A percentile compares a stretch with the other conserved stretches of the same genome.
phyloP scores from a whole-genome alignment of 2,888 invertebrate genomes.

The Serrognathus titanus region DNA sequence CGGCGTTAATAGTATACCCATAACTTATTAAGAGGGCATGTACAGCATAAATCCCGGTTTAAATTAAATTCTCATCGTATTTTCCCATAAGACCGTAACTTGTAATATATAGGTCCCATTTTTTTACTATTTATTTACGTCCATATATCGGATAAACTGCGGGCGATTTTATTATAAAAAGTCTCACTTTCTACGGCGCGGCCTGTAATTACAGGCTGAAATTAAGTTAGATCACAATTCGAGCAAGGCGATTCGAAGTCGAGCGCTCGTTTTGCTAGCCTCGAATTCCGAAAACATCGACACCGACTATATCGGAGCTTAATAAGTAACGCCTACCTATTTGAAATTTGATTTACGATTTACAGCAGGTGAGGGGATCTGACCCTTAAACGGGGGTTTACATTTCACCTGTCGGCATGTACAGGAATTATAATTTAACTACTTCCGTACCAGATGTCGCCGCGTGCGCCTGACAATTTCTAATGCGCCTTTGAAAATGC shows the following conservation, averaged over 20 bases:
- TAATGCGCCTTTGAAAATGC: not conserved
- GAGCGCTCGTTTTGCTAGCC: not conserved
- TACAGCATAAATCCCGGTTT: constrained; percentile 30
- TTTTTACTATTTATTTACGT: constrained; percentile 28
- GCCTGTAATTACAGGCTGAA: constrained; percentile 30
- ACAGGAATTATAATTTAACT: constrained; percentile 32
- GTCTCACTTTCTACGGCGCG: constrained; percentile 34
- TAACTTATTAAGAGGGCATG: not conserved
- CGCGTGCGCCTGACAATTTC: constrained; percentile 16
- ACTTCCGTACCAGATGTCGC: constrained; percentile 33
- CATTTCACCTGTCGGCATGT: constrained; percentile 30
- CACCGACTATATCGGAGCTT: constrained; percentile 16
- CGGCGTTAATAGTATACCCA: constrained; percentile 1
- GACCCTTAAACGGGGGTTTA: constrained; percentile 22
- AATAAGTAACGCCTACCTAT: constrained; percentile 43
- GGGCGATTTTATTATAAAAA: constrained; percentile 29
- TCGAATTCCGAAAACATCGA: not conserved
- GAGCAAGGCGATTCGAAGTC: constrained; percentile 11
- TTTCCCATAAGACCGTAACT: constrained; percentile 22
- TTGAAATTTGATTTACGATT: constrained; percentile 42
- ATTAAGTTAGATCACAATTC: constrained; percentile 19
- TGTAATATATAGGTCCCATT: constrained; percentile 6
- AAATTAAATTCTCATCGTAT: constrained; percentile 34
- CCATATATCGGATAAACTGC: constrained; percentile 21
- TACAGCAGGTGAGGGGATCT: constrained; percentile 32